Base-by-base conservation (phyloP, 2,888 invertebrate species). In the Cheilosia urbana region DNA sequence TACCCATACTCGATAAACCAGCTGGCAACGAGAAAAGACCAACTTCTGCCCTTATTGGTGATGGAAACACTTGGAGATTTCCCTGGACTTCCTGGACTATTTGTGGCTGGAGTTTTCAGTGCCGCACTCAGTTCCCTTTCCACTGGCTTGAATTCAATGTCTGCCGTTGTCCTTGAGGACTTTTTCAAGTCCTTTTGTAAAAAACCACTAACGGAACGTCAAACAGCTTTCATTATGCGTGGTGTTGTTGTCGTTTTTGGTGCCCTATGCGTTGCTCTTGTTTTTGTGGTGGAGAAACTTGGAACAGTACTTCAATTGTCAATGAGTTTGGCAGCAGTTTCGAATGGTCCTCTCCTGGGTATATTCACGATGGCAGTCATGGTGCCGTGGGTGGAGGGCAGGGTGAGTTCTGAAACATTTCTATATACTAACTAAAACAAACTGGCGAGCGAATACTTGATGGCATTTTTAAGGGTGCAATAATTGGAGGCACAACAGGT, bases 41-140 rank as follows among this genome's bases (percentile, higher is more conserved):
- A 98, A 92, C 92, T 98, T 17, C 91, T 98, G 68, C 97, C 97
- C 0, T 91, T 97, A 19, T 93, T 97, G 69, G 97, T 98, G 15
- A 97, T 97, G 96, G 96, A 97, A 88, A 94, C 96, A n/a, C 91
- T 97, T 17, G 95, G 95, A 0, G 93, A 95, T 55, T 94, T 95
- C 92, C 96, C 96, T 0, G 98, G 98, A 2, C 92, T 98, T 87
- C 96, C 97, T 0, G 98, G 98, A 4, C 92, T 98, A 24, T 98
- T 98, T 90, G 96, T 98, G 0, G 97, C 98, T 51, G 97, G 97
- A 30, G 96, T 98, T 1, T 98, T 98, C 89, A 97, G 97, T 92
- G 98, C 97, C 15, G 97, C 98, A 17, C 93, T 98, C 27, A 98
- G 96, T 89, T 96, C 96, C 0, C 93, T 96, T 21, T 96, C 96